Base-by-base conservation (phyloP, 2,797 vertebrate genomes). In the Molossus alvarezi region DNA sequence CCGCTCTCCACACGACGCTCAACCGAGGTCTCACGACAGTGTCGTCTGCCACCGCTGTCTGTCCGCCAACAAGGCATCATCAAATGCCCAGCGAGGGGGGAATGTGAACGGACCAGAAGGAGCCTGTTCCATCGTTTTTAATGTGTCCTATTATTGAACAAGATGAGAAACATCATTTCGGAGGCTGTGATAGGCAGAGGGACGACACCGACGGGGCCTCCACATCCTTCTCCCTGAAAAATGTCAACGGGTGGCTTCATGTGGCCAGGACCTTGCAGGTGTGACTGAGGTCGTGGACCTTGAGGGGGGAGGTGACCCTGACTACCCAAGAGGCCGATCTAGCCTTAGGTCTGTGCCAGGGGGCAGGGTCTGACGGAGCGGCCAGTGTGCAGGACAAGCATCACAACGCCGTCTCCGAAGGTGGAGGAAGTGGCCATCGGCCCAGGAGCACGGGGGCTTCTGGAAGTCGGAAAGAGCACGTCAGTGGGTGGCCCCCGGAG, bases 131-230 rank as follows among this genome's bases (percentile, higher is more conserved):
- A 4, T 51, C 53, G 67, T 23, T 88, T 45, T n/a, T 33, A 33
- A 67, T 6, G 6, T 33, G 37, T 53, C 67, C 45, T 79, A n/a
- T 29, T 33, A 12, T 13, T 83, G 37, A 71, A 53, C 9, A 23
- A 23, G 33, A 64, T 85, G 25, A 75, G 58, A 60, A 72, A 41
- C 29, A n/a, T 6, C n/a, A 55, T 12, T 12, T 18, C 23, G 53
- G 48, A 15, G 13, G 27, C 15, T 57, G 3, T 5, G 6, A 41
- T 18, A 57, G 58, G 65, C 17, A 72, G 23, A 62, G 29, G 53
- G 45, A 33, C 13, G 14, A 13, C 8, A 1, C 9, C 4, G 3
- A 9, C 4, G 21, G 14, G 45, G 18, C 4, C 15, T 2, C 12
- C 14, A 6, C 9, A 21, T 21, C 1, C 2, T 48, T 15, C 37